These are phyloP conservation scores for Halichondria panicea DNA, from an alignment of 37 sponge, comb jelly and placozoan genomes.

Conservation along the genomic window DNA sequence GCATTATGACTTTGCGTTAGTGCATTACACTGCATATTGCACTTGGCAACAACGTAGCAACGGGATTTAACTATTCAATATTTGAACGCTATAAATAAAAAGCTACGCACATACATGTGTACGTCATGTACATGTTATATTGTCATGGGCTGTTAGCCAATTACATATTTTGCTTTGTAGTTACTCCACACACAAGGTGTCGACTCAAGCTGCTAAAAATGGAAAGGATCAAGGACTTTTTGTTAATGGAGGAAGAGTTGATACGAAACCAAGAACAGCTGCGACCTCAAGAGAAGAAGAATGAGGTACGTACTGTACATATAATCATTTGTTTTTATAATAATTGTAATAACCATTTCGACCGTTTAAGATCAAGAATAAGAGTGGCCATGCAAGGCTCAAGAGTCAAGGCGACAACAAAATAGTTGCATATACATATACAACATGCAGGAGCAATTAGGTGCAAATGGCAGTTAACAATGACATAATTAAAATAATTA, in stretches of 20 bases:
- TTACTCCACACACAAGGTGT: constrained; percentile 94
- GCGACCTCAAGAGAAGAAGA: constrained; percentile 95
- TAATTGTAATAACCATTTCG: too few species aligned
- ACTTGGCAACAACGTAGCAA: too few species aligned
- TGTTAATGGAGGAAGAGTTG: constrained; percentile 97
- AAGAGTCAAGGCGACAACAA: background rate
- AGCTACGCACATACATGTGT: too few species aligned
- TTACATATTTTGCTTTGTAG: constrained; percentile 11
- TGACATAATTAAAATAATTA: too few species aligned
- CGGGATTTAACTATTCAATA: too few species aligned
- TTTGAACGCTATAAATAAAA: too few species aligned
- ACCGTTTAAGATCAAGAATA: background rate
- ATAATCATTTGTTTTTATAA: background rate
- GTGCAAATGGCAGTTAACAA: too few species aligned
- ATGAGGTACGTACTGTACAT: constrained; percentile 63
- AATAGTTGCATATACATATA: background rate
- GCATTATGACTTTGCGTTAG: too few species aligned
- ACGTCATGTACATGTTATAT: too few species aligned
- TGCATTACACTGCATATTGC: too few species aligned
- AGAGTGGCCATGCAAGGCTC: background rate
- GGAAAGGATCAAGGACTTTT: constrained; percentile 94
- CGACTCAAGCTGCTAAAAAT: constrained; percentile 87
- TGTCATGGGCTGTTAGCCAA: too few species aligned
- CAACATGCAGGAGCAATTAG: too few species aligned
- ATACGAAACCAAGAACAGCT: constrained; percentile 92